A percentile compares a stretch with the other conserved stretches of the same genome.
Evolutionary conservation across 2,888 invertebrate species (phyloP).

Genomic region (Resseliella maxima): DNA sequence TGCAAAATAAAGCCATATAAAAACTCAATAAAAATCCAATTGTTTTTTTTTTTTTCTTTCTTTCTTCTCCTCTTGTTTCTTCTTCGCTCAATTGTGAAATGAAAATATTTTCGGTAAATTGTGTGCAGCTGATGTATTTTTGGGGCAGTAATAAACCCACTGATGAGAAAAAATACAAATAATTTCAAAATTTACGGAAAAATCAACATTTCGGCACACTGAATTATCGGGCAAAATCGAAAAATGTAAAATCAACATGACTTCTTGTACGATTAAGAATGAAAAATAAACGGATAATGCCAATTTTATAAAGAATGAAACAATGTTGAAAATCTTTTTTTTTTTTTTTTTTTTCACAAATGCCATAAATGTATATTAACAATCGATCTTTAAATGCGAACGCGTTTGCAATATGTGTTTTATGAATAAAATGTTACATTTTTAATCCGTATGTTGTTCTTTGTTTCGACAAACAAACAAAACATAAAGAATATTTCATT

Average conservation of each 20-base stretch:
- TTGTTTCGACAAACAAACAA: background rate
- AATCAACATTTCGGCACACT: background rate
- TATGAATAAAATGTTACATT: slow-evolving; percentile 18
- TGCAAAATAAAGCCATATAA: slow-evolving; percentile 45
- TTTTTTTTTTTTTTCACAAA: too few relatives aligned
- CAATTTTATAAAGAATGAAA: background rate
- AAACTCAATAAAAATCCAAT: background rate
- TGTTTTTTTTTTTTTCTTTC: background rate
- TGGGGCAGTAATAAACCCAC: background rate
- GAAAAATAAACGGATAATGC: too few relatives aligned
- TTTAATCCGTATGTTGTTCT: background rate
- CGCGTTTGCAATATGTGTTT: too few relatives aligned
- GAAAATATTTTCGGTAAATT: slow-evolving; percentile 5
- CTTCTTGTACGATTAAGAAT: background rate
- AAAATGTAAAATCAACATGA: background rate
- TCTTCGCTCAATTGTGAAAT: too few relatives aligned
- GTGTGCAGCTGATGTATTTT: slow-evolving; percentile 13
- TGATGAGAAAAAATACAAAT: background rate
- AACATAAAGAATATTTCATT: background rate
- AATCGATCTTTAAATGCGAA: background rate
- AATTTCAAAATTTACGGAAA: background rate
- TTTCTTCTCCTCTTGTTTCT: too few relatives aligned
- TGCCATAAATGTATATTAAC: background rate
- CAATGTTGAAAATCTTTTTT: background rate
- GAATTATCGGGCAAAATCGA: background rate